Evolutionary conservation across 2,797 vertebrate species (phyloP).

Genomic region (Crenichthys baileyi): DNA sequence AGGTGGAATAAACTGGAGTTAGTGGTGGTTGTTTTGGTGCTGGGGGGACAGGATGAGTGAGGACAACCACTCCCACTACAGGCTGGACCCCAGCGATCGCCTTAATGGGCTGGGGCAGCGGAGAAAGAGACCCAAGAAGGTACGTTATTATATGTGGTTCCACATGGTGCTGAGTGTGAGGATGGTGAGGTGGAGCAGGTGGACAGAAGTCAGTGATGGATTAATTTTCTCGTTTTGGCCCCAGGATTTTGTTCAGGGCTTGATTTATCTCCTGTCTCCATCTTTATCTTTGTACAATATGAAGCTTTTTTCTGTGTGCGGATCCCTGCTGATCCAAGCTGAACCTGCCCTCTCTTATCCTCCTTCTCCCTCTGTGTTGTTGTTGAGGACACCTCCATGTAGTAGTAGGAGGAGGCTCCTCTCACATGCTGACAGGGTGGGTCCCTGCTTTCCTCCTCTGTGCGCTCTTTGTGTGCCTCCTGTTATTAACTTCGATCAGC

Average conservation of each 20-base stretch:
- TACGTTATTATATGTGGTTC: conserved; percentile 63
- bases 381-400: conserved; percentile 47
- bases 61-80: conserved; percentile 85
- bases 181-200: conserved; percentile 22
- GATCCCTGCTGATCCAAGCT: conserved; percentile 31
- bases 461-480: conserved; percentile 64
- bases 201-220: conserved; percentile 3
- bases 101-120: conserved; percentile 86
- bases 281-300: neutral
- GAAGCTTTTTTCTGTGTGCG: conserved; percentile 9
- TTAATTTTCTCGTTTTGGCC: neutral
- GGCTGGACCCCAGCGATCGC: conserved; percentile 88
- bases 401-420: conserved; percentile 65
- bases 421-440: conserved; percentile 72
- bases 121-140: conserved; percentile 92
- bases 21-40: conserved; percentile 3
- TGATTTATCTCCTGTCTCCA: conserved; percentile 2
- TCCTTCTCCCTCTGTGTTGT: conserved; percentile 22
- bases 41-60: conserved; percentile 82
- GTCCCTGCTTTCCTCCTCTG: conserved; percentile 53
- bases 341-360: neutral
- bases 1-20: conserved; percentile 34
- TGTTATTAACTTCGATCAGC: conserved; percentile 6
- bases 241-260: neutral
- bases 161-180: conserved; percentile 24